Percentiles rank a stretch among this genome's conserved stretches.
Conservation (phyloP, 1,140 invertebrate genomes). For the Popillia japonica region DNA sequence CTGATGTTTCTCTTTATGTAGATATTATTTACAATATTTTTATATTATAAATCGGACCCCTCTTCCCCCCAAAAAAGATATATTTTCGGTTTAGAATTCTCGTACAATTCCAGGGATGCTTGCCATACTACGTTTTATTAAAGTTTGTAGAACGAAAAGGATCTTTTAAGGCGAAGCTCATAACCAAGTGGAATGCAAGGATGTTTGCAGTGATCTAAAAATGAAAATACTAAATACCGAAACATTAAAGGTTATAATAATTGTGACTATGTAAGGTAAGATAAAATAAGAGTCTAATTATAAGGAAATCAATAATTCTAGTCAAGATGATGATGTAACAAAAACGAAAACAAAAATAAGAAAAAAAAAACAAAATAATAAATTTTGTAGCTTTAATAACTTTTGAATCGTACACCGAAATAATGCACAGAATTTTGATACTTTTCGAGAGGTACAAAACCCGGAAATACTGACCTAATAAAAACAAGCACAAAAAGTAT, state of each 20-base stretch:
- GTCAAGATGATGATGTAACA: conserved; percentile 43
- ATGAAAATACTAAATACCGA: neutral
- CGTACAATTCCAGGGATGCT: neutral
- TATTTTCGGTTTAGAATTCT: neutral
- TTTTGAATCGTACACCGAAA: neutral
- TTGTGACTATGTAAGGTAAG: too few species aligned
- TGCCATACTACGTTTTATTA: neutral
- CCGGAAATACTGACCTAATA: neutral
- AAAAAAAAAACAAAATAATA: neutral
- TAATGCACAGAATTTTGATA: neutral
- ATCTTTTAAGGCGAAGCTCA: neutral
- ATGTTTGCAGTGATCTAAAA: conserved; percentile 50
- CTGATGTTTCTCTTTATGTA: neutral
- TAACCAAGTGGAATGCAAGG: conserved; percentile 39
- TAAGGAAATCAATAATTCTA: neutral
- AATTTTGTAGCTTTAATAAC: conserved; percentile 14
- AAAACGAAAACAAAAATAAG: conserved; percentile 41
- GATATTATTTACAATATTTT: neutral
- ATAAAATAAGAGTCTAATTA: neutral
- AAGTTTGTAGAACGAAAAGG: neutral
- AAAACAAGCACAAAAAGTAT: conserved; percentile 33
- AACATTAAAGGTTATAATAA: too few species aligned
- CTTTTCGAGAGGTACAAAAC: neutral
- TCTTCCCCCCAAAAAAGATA: too few species aligned
- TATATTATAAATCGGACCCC: too few species aligned